Evolutionary conservation across 1,140 invertebrate species (phyloP), one percentile per base, ranked within the genome.

Genomic region (Megalonaias nervosa): DNA sequence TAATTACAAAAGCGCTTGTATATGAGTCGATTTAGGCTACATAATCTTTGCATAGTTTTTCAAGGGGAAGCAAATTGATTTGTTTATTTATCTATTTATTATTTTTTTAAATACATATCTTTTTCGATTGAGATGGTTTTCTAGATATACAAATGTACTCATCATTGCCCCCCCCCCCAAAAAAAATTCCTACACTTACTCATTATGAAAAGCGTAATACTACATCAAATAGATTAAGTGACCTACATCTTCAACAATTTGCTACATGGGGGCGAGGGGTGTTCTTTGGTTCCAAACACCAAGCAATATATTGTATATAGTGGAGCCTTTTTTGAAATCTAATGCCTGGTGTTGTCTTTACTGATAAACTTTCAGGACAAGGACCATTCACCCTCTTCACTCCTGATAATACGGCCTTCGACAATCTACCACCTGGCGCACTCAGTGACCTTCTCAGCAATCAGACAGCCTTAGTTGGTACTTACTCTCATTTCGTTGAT

Each of bases 401-500:
- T 2, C 81, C 81, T 59, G 79, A 77, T 58, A 77, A 83, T 68
- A 74, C 70, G 4, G 81, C 81, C 3, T 83, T 83, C 48, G 74
- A 74, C 57, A 78, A 76, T 71, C 67, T 83, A 19, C 81, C 81
- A 26, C 82, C 92, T 92, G 2, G 93, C 93, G 71, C 95, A 80
- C 85, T 94, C 17, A 91, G 93, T 38, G 91, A 92, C 66, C 92
- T 93, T 2, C 89, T 94, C 6, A 93, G 92, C 14, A 93, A 94
- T 82, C 92, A 92, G 74, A 92, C 92, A 16, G 92, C 93, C 2
- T 94, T 95, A 1, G 67, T 71, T 13, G 74, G 82, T 83, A 67
- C 74, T 71, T 68, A 31, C 3, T 17, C 9, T n/a, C 21, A 26
- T 70, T 48, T 62, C 38, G 19, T 48, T 14, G 65, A 4, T 19